phyloP scores from a whole-genome alignment of 2,888 invertebrate species.

The Cecidostiba fungosa region DNA sequence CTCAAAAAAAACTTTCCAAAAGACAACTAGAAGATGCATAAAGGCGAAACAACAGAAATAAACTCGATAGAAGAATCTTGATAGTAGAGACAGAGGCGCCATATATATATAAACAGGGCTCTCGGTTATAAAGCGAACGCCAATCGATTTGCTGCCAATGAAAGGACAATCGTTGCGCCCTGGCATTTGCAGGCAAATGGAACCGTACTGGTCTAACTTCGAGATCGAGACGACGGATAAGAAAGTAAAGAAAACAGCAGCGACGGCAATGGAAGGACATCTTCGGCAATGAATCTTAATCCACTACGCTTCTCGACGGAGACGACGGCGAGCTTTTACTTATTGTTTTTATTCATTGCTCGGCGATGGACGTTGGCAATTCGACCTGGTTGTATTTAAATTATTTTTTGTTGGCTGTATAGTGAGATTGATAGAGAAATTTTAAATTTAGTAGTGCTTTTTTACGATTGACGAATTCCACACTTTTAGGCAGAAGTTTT shows the following conservation, averaged over 20 bases:
- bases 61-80: background rate
- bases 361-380: background rate
- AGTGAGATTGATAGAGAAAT: background rate
- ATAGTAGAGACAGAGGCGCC: background rate
- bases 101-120: background rate
- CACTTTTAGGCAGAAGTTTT: background rate
- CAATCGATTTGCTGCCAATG: slow-evolving; percentile 58
- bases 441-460: background rate
- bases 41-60: background rate
- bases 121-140: slow-evolving; percentile 6
- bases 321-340: background rate
- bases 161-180: slow-evolving; percentile 51
- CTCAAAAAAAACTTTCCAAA: background rate
- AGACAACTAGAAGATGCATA: background rate
- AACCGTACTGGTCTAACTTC: slow-evolving; percentile 18
- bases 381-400: background rate
- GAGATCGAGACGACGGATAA: slow-evolving; percentile 21
- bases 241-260: background rate
- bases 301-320: slow-evolving; percentile 34
- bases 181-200: slow-evolving; percentile 45
- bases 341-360: background rate
- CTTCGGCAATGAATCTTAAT: slow-evolving; percentile 45
- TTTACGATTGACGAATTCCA: background rate
- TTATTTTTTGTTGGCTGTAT: background rate
- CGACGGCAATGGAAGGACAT: background rate